A percentile compares a stretch with the other conserved stretches of the same genome.
phyloP scores from a whole-genome alignment of 1,140 invertebrate species.

The Anastrepha obliqua region DNA sequence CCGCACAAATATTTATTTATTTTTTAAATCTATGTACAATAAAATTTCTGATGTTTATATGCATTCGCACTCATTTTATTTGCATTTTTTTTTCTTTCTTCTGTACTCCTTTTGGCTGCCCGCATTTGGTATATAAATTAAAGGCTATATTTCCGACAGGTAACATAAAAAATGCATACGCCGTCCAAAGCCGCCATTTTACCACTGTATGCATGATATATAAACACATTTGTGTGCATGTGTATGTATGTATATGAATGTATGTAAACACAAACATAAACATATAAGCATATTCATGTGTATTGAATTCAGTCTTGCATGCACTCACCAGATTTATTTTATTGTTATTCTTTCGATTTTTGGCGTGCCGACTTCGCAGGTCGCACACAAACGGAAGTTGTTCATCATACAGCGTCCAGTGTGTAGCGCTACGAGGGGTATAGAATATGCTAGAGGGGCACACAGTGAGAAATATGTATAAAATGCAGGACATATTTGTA shows the following conservation, averaged over 20 bases:
- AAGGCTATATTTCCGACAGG: conserved; percentile 5
- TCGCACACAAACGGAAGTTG: conserved; percentile 32
- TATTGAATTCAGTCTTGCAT: conserved; percentile 14
- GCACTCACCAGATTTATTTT: conserved; percentile 41
- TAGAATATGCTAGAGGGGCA: neutral
- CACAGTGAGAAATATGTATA: neutral
- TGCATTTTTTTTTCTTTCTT: neutral
- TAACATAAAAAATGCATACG: conserved; percentile 1
- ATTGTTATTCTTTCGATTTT: conserved; percentile 45
- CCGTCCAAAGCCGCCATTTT: too few species aligned
- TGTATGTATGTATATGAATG: neutral
- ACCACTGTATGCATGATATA: neutral
- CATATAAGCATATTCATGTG: neutral
- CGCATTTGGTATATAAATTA: conserved; percentile 22
- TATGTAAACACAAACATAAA: neutral
- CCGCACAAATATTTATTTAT: conserved; percentile 32
- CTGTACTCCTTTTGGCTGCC: neutral
- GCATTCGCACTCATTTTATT: conserved; percentile 11
- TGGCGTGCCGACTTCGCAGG: conserved; percentile 39
- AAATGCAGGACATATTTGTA: too few species aligned
- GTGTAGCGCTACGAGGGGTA: neutral
- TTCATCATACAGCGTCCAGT: conserved; percentile 37
- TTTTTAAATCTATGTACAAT: conserved; percentile 24
- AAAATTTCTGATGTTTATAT: conserved; percentile 17
- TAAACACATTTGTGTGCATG: neutral